Evolutionary conservation across 2,113 vertebrate species (phyloP).

Genomic region (Corapipo altera): DNA sequence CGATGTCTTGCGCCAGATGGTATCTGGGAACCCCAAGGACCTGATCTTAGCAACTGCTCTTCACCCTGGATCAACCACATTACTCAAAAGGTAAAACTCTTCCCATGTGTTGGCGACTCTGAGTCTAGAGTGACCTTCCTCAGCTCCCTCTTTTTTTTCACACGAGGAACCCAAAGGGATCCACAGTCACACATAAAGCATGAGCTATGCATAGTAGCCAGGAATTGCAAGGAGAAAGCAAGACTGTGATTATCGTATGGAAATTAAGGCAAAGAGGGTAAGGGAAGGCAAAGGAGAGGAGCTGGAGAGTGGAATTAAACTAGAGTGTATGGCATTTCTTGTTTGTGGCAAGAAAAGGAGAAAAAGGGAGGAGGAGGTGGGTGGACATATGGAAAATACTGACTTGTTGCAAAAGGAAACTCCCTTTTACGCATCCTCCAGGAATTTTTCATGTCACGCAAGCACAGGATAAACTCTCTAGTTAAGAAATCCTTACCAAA

Average conservation of each 20-base stretch:
- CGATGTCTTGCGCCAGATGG: slow-evolving; percentile 86
- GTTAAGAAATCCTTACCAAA: neutral
- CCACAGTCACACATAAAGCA: neutral
- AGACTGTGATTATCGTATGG: neutral
- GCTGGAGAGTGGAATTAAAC: neutral
- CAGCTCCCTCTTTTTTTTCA: neutral
- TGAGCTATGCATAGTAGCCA: accelerated
- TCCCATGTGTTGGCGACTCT: accelerated
- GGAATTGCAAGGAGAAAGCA: neutral
- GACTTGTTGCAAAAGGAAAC: neutral
- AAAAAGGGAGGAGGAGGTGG: neutral
- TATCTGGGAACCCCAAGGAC: slow-evolving; percentile 91
- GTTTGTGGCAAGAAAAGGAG: neutral
- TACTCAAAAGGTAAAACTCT: slow-evolving; percentile 90
- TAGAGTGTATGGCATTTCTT: neutral
- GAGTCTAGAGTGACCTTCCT: neutral
- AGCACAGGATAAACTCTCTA: neutral
- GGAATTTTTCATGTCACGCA: neutral
- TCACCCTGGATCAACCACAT: slow-evolving; percentile 96
- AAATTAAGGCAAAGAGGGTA: neutral
- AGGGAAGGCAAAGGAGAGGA: neutral
- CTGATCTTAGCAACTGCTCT: slow-evolving; percentile 96
- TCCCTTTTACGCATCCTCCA: neutral
- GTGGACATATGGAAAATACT: neutral
- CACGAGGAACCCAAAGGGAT: neutral